Conservation (phyloP, 2,797 vertebrate species). For the Micromesistius poutassou region DNA sequence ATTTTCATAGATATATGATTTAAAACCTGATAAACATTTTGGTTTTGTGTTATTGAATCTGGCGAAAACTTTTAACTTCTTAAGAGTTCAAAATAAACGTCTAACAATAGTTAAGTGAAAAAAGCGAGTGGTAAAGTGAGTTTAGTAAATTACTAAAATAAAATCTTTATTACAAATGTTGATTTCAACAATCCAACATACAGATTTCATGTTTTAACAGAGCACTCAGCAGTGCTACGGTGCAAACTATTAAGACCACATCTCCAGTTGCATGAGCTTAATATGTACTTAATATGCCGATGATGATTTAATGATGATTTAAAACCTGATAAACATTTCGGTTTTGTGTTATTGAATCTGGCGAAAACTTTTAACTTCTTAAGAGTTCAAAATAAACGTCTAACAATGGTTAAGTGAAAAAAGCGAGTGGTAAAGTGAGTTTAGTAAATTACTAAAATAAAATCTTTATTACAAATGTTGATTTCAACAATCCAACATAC, state of each 20-base stretch:
- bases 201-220: too few relatives aligned
- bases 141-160: slow-evolving; percentile 61
- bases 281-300: background rate
- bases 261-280: too few relatives aligned
- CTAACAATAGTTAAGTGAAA: background rate
- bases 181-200: slow-evolving; percentile 22
- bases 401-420: background rate
- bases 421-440: too few relatives aligned
- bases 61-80: background rate
- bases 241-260: too few relatives aligned
- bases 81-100: background rate
- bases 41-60: background rate
- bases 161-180: slow-evolving; percentile 64
- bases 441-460: slow-evolving; percentile 62
- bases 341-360: background rate
- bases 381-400: background rate
- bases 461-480: slow-evolving; percentile 63
- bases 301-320: background rate
- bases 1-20: background rate
- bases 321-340: background rate
- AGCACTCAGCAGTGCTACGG: too few relatives aligned
- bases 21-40: background rate
- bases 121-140: too few relatives aligned
- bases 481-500: slow-evolving; percentile 22
- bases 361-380: background rate